Base-by-base conservation (phyloP, 1,140 invertebrate species). In the Drosophila grimshawi region DNA sequence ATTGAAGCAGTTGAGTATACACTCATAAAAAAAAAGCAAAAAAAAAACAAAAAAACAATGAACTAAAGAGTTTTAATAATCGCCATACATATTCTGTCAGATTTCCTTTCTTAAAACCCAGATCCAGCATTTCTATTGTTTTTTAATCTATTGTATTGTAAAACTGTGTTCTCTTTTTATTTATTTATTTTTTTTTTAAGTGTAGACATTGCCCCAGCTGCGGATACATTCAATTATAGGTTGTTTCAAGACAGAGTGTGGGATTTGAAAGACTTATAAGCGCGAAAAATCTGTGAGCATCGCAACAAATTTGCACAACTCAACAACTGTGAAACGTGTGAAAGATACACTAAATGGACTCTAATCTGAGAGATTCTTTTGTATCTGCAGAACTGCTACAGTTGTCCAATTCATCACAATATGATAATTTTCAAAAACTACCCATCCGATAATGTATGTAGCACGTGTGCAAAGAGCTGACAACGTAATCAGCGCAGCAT, bases 141-240 rank as follows among this genome's bases (percentile, higher is more conserved):
- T 19, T 19, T 19, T 19, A 19, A 19, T 19, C 19, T 19, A 19
- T 19, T 19, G 19, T 19, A 19, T 19, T 19, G 19, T 19, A 19
- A 19, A 19, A 1, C 19, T 19, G 19, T 19, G 19, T 19, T 19
- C 2, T 19, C 19, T 1, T 19, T 19, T 19, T 19, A 19, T 19
- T 19, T 19, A 19, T 19, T 19, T 19, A 1, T 33, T n/a, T n/a
- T 11, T 43, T 43, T n/a, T n/a, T n/a, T 43, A 4, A 43, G 39
- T 43, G 39, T 43, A 46, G 57, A 48, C 8, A 7, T 66, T 61
- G 43, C 62, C 52, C 19, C 41, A 33, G 61, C 51, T 63, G 64
- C 85, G 85, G 83, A 88, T 80, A 89, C 48, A 88, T 80, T 88
- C 83, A 88, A 88, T 88, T 89, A 88, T 69, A 65, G 77, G 19